A percentile compares a stretch with the other conserved stretches of the same genome.
Evolutionary conservation across 1,140 invertebrate species (phyloP).

Genomic region (Laupala kohalensis): DNA sequence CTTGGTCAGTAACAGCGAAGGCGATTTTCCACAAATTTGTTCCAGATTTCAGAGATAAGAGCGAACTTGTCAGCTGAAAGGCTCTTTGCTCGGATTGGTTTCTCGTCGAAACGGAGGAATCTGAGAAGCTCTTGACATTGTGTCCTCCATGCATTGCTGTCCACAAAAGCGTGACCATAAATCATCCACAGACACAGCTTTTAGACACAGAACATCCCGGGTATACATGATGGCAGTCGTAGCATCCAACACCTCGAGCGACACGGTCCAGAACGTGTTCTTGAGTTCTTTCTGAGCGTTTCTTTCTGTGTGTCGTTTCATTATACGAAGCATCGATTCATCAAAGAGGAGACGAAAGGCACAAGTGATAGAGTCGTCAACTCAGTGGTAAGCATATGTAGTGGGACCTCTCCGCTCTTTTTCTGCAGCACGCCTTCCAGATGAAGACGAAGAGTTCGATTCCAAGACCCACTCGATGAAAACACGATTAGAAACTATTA

Average conservation of each 20-base stretch:
- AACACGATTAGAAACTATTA: no score
- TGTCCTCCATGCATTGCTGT: neutral
- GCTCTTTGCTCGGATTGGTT: neutral
- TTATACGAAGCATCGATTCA: neutral
- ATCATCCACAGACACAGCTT: neutral
- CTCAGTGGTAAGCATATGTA: no score
- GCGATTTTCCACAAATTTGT: conserved; percentile 5
- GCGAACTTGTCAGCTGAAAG: neutral
- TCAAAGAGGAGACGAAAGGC: neutral
- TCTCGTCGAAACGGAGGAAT: conserved; percentile 8
- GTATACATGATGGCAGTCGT: conserved; percentile 2
- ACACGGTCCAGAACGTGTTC: conserved; percentile 1
- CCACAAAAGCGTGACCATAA: conserved; percentile 1
- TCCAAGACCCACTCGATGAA: no score
- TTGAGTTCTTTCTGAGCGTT: neutral
- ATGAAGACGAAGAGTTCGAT: no score
- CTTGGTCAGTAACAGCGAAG: neutral
- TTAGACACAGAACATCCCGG: neutral
- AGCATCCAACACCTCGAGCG: conserved; percentile 3
- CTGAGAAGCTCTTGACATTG: conserved; percentile 4
- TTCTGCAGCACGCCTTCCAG: no score
- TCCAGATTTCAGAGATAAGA: neutral
- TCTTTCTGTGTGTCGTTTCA: neutral
- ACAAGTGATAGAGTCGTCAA: neutral
- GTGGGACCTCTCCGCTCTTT: no score